A percentile compares a stretch with the other conserved stretches of the same genome.
Conservation (phyloP, 2,113 vertebrate species). For the Brachirus orientalis region DNA sequence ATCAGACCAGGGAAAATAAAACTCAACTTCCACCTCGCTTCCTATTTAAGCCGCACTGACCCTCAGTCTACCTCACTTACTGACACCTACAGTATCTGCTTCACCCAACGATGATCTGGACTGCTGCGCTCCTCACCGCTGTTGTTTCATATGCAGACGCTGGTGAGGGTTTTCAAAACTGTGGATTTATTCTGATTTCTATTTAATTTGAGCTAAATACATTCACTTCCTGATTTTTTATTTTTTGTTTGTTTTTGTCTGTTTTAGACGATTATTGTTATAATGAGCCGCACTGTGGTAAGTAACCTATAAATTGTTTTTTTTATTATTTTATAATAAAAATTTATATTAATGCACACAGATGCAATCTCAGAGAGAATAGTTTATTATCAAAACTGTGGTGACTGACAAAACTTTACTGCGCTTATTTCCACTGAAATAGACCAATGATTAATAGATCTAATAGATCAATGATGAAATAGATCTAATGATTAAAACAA, state of each 20-base stretch:
- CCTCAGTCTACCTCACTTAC: constrained; percentile 31
- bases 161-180: constrained; percentile 53
- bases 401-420: no score
- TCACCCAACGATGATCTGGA: constrained; percentile 44
- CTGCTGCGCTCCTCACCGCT: constrained; percentile 40
- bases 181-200: background rate
- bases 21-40: constrained; percentile 39
- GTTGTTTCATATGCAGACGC: constrained; percentile 29
- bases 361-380: background rate
- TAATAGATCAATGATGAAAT: no score
- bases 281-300: constrained; percentile 72
- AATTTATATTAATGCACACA: background rate
- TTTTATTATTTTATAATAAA: background rate
- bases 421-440: no score
- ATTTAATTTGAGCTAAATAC: background rate
- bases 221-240: no score
- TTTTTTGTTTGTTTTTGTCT: background rate
- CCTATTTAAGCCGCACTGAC: constrained; percentile 57
- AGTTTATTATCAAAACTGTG: background rate
- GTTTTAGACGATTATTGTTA: constrained; percentile 78
- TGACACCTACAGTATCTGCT: constrained; percentile 16
- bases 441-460: no score
- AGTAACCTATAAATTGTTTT: constrained; percentile 32
- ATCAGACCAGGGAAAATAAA: constrained; percentile 48
- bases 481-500: no score